Evolutionary conservation across 2,888 invertebrate species (phyloP).

Genomic region (Mythimna loreyi): DNA sequence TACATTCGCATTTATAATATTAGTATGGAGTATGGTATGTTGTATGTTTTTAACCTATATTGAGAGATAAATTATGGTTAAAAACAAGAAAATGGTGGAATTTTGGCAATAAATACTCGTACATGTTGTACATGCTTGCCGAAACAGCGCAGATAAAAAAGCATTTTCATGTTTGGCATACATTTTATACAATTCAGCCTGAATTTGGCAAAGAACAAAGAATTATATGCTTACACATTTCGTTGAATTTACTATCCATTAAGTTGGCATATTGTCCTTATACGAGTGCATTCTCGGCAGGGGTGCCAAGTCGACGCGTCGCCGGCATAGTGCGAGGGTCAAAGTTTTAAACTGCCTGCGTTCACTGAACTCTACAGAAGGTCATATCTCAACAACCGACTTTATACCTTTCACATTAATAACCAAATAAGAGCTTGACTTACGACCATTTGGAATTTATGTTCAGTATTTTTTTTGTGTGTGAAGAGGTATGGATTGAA

Average conservation of each 20-base stretch:
- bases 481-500: conserved; percentile 3
- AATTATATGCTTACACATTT: conserved; percentile 23
- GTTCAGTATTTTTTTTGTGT: conserved; percentile 40
- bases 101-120: background rate
- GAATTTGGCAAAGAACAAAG: conserved; percentile 45
- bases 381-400: conserved; percentile 64
- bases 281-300: conserved; percentile 32
- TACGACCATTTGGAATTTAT: conserved; percentile 32
- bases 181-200: conserved; percentile 16
- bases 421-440: conserved; percentile 53
- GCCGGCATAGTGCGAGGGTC: conserved; percentile 63
- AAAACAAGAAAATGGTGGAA: background rate
- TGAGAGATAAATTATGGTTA: too few relatives aligned
- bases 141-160: background rate
- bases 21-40: too few relatives aligned
- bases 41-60: too few relatives aligned
- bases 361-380: conserved; percentile 72
- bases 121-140: background rate
- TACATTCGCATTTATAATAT: too few relatives aligned
- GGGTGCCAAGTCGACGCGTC: conserved; percentile 62
- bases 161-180: conserved; percentile 17
- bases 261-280: conserved; percentile 47
- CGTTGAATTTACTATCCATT: conserved; percentile 45
- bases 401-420: conserved; percentile 69
- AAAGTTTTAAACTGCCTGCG: conserved; percentile 69